Evolutionary conservation across 2,113 vertebrate species (phyloP).

Genomic region (Leuciscus idus): DNA sequence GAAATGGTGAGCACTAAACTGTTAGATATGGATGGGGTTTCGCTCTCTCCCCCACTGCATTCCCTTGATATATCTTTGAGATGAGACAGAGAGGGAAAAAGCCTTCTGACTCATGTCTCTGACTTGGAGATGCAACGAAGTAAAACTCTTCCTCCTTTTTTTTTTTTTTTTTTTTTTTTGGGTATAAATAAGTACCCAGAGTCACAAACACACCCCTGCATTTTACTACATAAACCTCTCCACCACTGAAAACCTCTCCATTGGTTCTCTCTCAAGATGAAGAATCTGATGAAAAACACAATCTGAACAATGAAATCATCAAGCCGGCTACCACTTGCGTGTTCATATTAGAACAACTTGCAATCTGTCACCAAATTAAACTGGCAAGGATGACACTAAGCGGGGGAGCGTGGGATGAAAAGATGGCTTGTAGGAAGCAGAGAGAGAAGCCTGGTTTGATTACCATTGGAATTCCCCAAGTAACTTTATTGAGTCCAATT

Average conservation of each 20-base stretch:
- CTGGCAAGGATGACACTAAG: conserved; percentile 21
- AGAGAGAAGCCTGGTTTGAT: conserved; percentile 4
- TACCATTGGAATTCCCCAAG: conserved; percentile 55
- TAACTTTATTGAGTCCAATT: conserved; percentile 63
- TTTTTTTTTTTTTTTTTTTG: not conserved
- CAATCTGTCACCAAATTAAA: conserved; percentile 53
- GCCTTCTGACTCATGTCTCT: conserved; percentile 12
- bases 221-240: not conserved
- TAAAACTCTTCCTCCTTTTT: not conserved
- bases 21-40: conserved; percentile 7
- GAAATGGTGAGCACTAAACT: conserved; percentile 19
- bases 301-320: conserved; percentile 60
- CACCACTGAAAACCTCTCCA: not conserved
- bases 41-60: not conserved
- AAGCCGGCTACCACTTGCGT: conserved; percentile 56
- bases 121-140: not conserved
- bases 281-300: conserved; percentile 33
- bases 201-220: conserved; percentile 11
- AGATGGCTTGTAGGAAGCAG: conserved; percentile 1
- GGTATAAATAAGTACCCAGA: not conserved
- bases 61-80: conserved; percentile 2
- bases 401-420: not conserved
- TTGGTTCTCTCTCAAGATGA: not conserved
- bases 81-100: not conserved
- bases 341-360: conserved; percentile 48